These are phyloP conservation scores for Blastobasis adustella DNA, from an alignment of 2,888 invertebrate species.

Conservation along the genomic window DNA sequence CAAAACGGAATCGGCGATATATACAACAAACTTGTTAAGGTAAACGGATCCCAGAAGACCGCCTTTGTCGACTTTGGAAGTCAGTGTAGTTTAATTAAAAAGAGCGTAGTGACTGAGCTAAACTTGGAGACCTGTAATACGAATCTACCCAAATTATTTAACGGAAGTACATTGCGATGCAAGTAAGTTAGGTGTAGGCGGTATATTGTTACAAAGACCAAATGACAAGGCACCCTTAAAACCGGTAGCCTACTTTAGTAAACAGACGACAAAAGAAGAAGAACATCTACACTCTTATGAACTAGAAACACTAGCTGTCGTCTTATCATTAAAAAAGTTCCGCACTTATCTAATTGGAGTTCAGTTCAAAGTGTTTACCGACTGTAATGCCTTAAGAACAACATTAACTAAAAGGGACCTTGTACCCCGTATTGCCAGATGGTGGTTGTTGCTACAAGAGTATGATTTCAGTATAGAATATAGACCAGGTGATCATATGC, in stretches of 20 bases:
- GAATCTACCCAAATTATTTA: slow-evolving; percentile 1
- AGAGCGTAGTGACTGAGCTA: background rate
- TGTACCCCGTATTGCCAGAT: slow-evolving; percentile 15
- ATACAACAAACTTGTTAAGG: slow-evolving; percentile 5
- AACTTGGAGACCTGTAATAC: background rate
- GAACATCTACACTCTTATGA: slow-evolving; percentile 29
- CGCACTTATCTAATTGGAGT: slow-evolving; percentile 27
- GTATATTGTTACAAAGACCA: slow-evolving; percentile 22
- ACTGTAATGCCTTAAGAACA: slow-evolving; percentile 28
- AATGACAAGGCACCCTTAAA: slow-evolving; percentile 3
- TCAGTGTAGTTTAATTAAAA: slow-evolving; percentile 7
- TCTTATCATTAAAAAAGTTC: slow-evolving; percentile 27
- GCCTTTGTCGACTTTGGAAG: slow-evolving; percentile 12
- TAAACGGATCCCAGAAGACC: background rate
- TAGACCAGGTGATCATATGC: background rate
- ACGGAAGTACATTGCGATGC: slow-evolving; percentile 21
- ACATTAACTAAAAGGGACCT: slow-evolving; percentile 19
- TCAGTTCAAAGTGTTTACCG: slow-evolving; percentile 24
- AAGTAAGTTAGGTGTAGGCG: slow-evolving; percentile 23
- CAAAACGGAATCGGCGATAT: background rate
- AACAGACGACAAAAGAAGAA: slow-evolving; percentile 26
- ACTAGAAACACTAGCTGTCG: slow-evolving; percentile 33
- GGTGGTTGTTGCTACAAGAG: slow-evolving; percentile 7
- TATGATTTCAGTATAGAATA: slow-evolving; percentile 15
- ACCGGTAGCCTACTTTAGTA: slow-evolving; percentile 26